Conservation (phyloP, 2,888 invertebrate genomes). For the Fabriciana adippe region DNA sequence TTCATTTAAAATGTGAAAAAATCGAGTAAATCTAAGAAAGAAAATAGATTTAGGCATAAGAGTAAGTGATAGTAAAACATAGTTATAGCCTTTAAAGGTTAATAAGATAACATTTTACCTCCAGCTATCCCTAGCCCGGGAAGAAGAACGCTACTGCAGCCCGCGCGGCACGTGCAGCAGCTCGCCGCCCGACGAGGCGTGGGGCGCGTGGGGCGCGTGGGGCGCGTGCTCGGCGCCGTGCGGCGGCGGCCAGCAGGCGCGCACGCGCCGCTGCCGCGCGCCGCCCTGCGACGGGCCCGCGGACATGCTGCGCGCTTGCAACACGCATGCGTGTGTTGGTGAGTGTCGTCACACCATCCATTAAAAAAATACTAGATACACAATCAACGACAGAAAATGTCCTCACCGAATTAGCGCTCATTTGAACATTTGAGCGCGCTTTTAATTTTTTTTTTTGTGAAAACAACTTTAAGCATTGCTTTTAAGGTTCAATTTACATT, state of each 20-base stretch:
- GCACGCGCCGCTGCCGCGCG: conserved; percentile 80
- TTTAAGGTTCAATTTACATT: too few species aligned
- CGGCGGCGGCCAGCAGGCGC: conserved; percentile 84
- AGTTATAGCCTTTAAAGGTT: too few species aligned
- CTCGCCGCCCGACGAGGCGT: conserved; percentile 52
- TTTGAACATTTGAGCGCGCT: too few species aligned
- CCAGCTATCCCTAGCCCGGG: conserved; percentile 87
- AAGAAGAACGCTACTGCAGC: conserved; percentile 90
- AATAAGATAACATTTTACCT: not conserved
- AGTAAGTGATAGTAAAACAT: too few species aligned
- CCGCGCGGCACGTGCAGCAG: conserved; percentile 85
- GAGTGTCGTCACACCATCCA: conserved; percentile 19
- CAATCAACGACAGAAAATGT: too few species aligned
- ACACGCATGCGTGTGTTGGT: conserved; percentile 87
- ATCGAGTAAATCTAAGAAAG: too few species aligned
- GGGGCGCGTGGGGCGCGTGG: conserved; percentile 64
- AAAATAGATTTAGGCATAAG: too few species aligned
- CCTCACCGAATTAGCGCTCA: too few species aligned
- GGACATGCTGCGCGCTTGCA: conserved; percentile 86
- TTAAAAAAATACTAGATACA: too few species aligned
- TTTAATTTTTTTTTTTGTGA: too few species aligned
- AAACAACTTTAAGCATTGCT: too few species aligned
- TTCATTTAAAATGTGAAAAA: too few species aligned
- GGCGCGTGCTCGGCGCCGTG: conserved; percentile 64
- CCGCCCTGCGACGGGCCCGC: conserved; percentile 79